A percentile compares a stretch with the other conserved stretches of the same genome.
Evolutionary conservation across 2,797 vertebrate species (phyloP).

Genomic region (Phataginus tricuspis): DNA sequence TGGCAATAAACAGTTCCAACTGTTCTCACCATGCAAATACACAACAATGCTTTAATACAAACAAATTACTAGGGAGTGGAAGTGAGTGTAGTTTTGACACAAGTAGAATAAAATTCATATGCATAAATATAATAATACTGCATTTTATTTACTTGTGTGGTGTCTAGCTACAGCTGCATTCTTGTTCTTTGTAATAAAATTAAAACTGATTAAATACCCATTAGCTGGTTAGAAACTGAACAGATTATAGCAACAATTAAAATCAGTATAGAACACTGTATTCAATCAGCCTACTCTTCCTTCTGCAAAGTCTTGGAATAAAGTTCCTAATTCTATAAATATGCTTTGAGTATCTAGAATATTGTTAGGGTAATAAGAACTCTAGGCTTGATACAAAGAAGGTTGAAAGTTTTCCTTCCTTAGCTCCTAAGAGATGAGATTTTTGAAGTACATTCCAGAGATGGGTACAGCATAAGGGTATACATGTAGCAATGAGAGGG

Average conservation of each 20-base stretch:
- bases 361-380: neutral
- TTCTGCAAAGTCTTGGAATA: constrained; percentile 43
- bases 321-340: constrained; percentile 31
- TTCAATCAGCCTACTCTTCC: constrained; percentile 62
- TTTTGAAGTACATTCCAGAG: neutral
- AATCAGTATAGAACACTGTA: constrained; percentile 65
- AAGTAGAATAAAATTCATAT: constrained; percentile 67
- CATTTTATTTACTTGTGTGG: constrained; percentile 61
- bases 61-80: constrained; percentile 73
- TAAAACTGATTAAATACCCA: constrained; percentile 73
- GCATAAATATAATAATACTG: constrained; percentile 63
- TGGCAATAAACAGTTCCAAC: constrained; percentile 67
- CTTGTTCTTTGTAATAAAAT: constrained; percentile 73
- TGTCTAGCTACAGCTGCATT: constrained; percentile 64
- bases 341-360: neutral
- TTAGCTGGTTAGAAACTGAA: constrained; percentile 74
- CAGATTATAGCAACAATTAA: constrained; percentile 73
- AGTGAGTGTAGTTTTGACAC: constrained; percentile 65
- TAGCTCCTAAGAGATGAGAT: neutral
- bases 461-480: neutral
- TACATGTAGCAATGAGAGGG: neutral
- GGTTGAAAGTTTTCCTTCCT: neutral
- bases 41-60: constrained; percentile 71
- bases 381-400: neutral
- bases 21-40: constrained; percentile 39